phyloP scores from a whole-genome alignment of 2,888 invertebrate species.

The Ganaspis brasiliensis region DNA sequence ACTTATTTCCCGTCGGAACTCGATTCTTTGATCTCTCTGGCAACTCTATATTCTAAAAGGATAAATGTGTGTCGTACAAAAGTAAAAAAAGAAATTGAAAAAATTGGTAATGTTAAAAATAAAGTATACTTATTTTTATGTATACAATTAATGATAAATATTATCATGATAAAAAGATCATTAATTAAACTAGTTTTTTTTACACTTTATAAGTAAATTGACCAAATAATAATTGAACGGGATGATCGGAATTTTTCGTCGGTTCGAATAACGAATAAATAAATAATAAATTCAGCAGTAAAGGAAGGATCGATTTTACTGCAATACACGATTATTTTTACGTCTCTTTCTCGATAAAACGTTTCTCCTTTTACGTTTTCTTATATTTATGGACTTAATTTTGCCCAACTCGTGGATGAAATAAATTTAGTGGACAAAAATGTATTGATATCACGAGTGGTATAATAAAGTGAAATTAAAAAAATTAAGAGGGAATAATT shows the following conservation, averaged over 20 bases:
- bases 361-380: neutral
- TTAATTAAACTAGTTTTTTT: too few species aligned
- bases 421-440: neutral
- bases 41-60: neutral
- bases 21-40: neutral
- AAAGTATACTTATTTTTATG: too few species aligned
- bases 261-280: neutral
- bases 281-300: slow-evolving; percentile 14
- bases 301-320: slow-evolving; percentile 10
- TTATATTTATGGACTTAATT: slow-evolving; percentile 2
- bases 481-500: slow-evolving; percentile 48
- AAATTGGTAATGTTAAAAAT: too few species aligned
- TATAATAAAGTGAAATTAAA: neutral
- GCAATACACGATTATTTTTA: slow-evolving; percentile 3
- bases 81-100: too few species aligned
- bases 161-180: too few species aligned
- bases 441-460: neutral
- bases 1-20: slow-evolving; percentile 20
- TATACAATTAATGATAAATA: too few species aligned
- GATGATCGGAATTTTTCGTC: neutral
- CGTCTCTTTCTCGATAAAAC: slow-evolving; percentile 15
- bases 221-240: too few species aligned
- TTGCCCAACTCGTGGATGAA: neutral
- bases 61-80: neutral
- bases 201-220: too few species aligned